A percentile compares a stretch with the other conserved stretches of the same genome.
Evolutionary conservation across 2,113 vertebrate genomes (phyloP).

Genomic region (Actenoides hombroni): DNA sequence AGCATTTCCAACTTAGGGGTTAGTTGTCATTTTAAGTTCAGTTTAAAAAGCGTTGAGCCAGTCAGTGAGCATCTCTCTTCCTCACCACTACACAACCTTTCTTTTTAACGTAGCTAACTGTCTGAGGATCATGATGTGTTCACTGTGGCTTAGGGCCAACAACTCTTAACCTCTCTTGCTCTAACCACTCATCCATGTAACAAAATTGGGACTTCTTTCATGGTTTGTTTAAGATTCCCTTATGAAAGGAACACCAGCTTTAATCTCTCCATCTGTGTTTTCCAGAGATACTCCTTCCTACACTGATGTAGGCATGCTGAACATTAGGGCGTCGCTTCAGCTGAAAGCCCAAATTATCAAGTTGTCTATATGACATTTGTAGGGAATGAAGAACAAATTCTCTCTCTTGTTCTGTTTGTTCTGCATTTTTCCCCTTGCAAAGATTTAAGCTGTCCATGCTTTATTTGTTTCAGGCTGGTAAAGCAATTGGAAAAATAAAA

Average conservation of each 20-base stretch:
- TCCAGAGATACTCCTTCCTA: conserved; percentile 39
- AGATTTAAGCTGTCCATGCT: background rate
- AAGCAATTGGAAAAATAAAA: background rate
- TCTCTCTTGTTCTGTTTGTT: background rate
- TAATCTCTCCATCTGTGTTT: conserved; percentile 44
- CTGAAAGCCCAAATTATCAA: conserved; percentile 11
- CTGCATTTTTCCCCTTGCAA: background rate
- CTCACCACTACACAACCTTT: background rate
- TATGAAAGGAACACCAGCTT: background rate
- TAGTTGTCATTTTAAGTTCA: background rate
- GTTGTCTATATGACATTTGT: background rate
- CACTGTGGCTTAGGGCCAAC: background rate
- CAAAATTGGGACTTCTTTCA: background rate
- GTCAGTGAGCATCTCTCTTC: background rate
- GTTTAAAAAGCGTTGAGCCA: background rate
- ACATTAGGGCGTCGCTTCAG: background rate
- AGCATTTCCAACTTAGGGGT: background rate
- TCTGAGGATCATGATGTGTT: background rate
- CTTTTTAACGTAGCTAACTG: background rate
- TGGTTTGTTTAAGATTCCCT: background rate
- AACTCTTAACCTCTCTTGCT: background rate
- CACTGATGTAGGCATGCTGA: background rate
- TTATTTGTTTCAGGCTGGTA: background rate
- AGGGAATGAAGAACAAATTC: background rate
- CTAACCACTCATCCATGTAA: background rate